Evolutionary conservation across 2,113 vertebrate genomes (phyloP).

Genomic region (Tamias sibiricus): DNA sequence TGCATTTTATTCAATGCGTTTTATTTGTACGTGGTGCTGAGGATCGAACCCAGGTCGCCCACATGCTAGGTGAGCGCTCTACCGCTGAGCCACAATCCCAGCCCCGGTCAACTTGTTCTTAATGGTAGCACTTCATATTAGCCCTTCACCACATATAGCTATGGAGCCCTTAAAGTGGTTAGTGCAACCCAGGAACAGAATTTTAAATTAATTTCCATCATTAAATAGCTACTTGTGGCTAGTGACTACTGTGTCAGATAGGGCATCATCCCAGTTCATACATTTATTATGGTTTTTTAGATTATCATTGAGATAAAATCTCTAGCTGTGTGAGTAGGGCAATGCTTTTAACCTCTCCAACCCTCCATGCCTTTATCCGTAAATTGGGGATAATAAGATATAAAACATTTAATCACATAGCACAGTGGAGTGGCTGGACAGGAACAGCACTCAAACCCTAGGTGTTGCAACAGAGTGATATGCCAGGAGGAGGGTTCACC

Average conservation of each 20-base stretch:
- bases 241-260: not conserved
- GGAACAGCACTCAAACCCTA: not conserved
- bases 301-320: conserved; percentile 40
- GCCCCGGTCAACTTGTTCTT: too few relatives aligned
- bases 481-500: not conserved
- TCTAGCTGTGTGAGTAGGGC: conserved; percentile 4
- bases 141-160: not conserved
- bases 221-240: conserved; percentile 4
- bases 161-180: conserved; percentile 1
- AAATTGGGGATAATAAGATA: conserved; percentile 15
- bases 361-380: conserved; percentile 23
- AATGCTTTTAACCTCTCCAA: conserved; percentile 49
- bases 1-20: too few relatives aligned
- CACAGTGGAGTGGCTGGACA: not conserved
- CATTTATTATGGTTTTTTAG: not conserved
- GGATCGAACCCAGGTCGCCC: too few relatives aligned
- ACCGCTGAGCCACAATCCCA: too few relatives aligned
- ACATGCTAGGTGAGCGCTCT: too few relatives aligned
- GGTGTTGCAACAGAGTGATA: not conserved
- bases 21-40: too few relatives aligned
- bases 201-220: conserved; percentile 40
- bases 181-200: not conserved
- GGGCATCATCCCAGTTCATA: not conserved
- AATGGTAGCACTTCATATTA: not conserved
- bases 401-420: conserved; percentile 6